Evolutionary conservation across 2,888 invertebrate genomes (phyloP), one percentile per base, ranked within the genome.

Genomic region (Thysanoteuthis rhombus): DNA sequence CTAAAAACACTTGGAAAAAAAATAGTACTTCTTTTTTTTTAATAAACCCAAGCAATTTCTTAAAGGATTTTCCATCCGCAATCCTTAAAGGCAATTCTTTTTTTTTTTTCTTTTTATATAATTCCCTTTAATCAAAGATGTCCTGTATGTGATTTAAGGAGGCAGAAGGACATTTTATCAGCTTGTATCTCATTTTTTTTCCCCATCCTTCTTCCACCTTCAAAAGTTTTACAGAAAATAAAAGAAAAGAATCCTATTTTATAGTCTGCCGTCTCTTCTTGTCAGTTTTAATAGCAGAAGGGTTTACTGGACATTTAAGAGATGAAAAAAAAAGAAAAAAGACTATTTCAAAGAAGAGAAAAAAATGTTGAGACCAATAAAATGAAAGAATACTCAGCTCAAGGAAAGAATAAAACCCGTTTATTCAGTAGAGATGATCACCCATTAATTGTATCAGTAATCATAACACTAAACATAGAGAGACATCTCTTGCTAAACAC

Each of bases 121-220:
- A 16, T n/a, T 19, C n/a, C 25, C 25, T 75, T 75, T 75, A 75
- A 75, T 75, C 75, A 75, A 75, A 75, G 4, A 16, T 75, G 75
- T 75, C 75, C n/a, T 75, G 75, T 75, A n/a, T 75, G n/a, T 75
- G 75, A 75, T 75, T 75, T 75, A n/a, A 75, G 75, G n/a, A 75
- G n/a, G 19, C 75, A 16, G 12, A n/a, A 10, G n/a, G 12, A 75
- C n/a, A n/a, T n/a, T n/a, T n/a, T 75, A 75, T 75, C n/a, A n/a
- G n/a, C n/a, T 36, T 75, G 75, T n/a, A 75, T 75, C n/a, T 75
- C n/a, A n/a, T 75, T 75, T 8, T 75, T 75, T 25, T 52, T 42
- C 6, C 19, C 3, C 47, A 25, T 52, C 22, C 22, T 52, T 25
- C 22, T 5, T 25, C 25, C 25, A 5, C 25, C 52, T 52, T 25